Percentiles rank a stretch among this genome's conserved stretches.
phyloP scores from a whole-genome alignment of 2,797 vertebrate species.

The Hyperoplus lanceolatus region DNA sequence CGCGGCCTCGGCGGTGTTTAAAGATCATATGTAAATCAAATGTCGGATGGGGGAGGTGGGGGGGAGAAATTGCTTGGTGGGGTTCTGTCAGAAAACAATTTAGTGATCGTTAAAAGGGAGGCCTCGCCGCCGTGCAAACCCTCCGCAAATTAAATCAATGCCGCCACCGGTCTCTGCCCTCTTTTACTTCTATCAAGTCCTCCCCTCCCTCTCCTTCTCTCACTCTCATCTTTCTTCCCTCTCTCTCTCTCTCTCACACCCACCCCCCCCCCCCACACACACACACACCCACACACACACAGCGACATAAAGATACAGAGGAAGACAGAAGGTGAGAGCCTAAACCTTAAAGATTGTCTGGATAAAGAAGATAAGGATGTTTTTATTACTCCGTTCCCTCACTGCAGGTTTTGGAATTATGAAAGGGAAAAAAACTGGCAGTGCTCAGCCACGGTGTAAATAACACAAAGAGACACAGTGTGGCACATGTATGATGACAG shows the following conservation, averaged over 20 bases:
- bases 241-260: constrained; percentile 15
- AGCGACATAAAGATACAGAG: constrained; percentile 46
- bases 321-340: constrained; percentile 57
- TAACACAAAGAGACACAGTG: constrained; percentile 70
- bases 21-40: constrained; percentile 99
- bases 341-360: constrained; percentile 65
- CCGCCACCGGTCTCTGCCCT: constrained; percentile 79
- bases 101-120: constrained; percentile 94
- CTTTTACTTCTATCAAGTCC: constrained; percentile 74
- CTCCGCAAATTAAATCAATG: constrained; percentile 88
- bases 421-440: constrained; percentile 22
- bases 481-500: constrained; percentile 74
- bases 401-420: constrained; percentile 53
- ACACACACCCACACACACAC: constrained; percentile 13
- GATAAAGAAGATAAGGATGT: constrained; percentile 69
- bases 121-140: constrained; percentile 86
- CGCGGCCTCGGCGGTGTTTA: constrained; percentile 89
- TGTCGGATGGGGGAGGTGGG: constrained; percentile 85
- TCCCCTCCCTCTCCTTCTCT: constrained; percentile 11
- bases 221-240: constrained; percentile 55
- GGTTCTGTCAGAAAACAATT: constrained; percentile 96
- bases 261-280: constrained; percentile 26
- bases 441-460: constrained; percentile 63
- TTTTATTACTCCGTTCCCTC: constrained; percentile 66
- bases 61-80: constrained; percentile 88